Evolutionary conservation across 2,888 invertebrate genomes (phyloP).

Genomic region (Heteromyza rotundicornis): DNA sequence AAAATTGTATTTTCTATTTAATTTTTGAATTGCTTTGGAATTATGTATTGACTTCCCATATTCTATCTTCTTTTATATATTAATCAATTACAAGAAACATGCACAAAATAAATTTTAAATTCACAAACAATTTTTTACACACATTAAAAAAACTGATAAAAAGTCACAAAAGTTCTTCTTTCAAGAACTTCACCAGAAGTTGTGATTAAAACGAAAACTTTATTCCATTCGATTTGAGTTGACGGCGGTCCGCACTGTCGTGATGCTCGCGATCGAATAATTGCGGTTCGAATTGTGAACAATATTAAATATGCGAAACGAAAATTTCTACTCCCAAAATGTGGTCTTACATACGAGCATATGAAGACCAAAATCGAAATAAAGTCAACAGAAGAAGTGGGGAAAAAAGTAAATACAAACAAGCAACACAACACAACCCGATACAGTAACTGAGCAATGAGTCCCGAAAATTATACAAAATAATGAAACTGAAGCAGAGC

Average conservation of each 20-base stretch:
- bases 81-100: too few relatives aligned
- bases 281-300: conserved; percentile 30
- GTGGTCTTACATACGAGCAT: conserved; percentile 17
- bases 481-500: conserved; percentile 10
- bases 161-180: too few relatives aligned
- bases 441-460: not conserved
- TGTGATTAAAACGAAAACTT: too few relatives aligned
- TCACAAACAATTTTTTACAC: too few relatives aligned
- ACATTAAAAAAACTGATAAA: too few relatives aligned
- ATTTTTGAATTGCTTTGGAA: too few relatives aligned
- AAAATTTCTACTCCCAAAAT: conserved; percentile 13
- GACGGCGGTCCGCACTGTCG: conserved; percentile 29
- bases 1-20: too few relatives aligned
- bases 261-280: conserved; percentile 33
- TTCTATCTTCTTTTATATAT: too few relatives aligned
- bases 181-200: too few relatives aligned
- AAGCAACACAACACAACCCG: not conserved
- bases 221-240: too few relatives aligned
- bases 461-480: not conserved
- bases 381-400: not conserved
- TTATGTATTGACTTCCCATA: too few relatives aligned
- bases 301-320: conserved; percentile 32
- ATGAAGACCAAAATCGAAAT: conserved; percentile 9
- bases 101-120: too few relatives aligned
- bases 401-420: not conserved